Base-by-base conservation (phyloP, 2,888 invertebrate species). In the Exephanes ischioxanthus region DNA sequence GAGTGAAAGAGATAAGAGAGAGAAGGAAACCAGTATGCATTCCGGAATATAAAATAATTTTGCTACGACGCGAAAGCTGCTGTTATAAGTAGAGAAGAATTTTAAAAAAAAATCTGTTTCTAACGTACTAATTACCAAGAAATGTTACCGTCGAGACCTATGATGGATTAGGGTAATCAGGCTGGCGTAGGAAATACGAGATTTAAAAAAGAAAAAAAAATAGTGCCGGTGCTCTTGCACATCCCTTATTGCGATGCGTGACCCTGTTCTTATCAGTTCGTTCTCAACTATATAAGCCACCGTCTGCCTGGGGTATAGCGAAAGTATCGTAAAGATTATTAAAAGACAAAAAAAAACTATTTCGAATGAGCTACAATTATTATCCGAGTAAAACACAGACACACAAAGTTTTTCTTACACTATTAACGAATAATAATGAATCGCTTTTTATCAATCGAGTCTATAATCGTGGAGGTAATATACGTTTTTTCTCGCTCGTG, bases 181-280 rank as follows among this genome's bases (percentile, higher is more conserved):
- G 83, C 85, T 87, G 87, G 86, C 83, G 86, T 86, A 83, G 87
- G 51, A 61, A 84, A 87, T 81, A 83, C 84, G 61, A 80, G 70
- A 72, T 72, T 75, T 78, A 81, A 55, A 84, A 85, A 73, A 79
- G 80, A 76, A 66, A 89, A 86, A 72, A 68, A 79, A 82, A 79
- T 89, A 88, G 88, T 85, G 86, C 87, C 84, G 88, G 86, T 88
- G 87, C 85, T 83, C 72, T 86, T 87, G 87, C 84, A 86, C 86
- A 86, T 89, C 86, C 86, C 89, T 86, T 83, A 86, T 86, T 87
- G 86, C 72, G 67, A 85, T 84, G 73, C 73, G 83, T 84, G 58
- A 71, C 45, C 58, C 63, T 53, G 51, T 80, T 73, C 68, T 78
- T 33, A 14, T 77, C 33, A 22, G 6, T 73, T 53, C 16, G 16